Base-by-base conservation (phyloP, 2,113 vertebrate genomes). In the Ophiodon elongatus region DNA sequence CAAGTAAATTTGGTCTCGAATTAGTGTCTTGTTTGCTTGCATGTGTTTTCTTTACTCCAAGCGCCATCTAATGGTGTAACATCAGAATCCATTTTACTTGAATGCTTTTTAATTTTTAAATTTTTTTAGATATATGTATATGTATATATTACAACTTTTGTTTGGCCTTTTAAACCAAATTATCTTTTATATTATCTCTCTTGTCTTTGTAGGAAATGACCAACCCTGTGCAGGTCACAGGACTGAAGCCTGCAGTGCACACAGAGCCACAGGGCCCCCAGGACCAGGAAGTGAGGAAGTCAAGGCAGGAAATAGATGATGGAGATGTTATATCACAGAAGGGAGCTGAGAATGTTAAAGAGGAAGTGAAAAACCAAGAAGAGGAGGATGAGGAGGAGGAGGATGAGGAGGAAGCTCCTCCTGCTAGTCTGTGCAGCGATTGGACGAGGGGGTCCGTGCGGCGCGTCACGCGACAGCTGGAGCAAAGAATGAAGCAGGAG, bases 391-490 rank as follows among this genome's bases (percentile, higher is more conserved):
- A 89, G 4, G 87, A 85, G 50, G 90, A 84, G 27, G 62, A n/a
- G 33, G 33, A 90, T 4, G 90, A 89, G 6, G 88, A 87, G 54
- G 90, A 86, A 25, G 64, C 8, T 4, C n/a, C 52, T 8, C 39
- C 87, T 2, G 43, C 74, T 43, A 27, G 75, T 60, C 86, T 91
- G 19, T 77, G 82, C 86, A 91, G 66, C 37, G 91, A 94, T 56
- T 95, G 93, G 93, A 91, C 88, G 3, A 93, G 96, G 0, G 98
- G 97, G 1, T 98, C 98, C 0, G 98, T 99, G 66, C 95, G 96
- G 9, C 94, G 97, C 27, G 98, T 96, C 92, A 99, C 98, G 1
- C 87, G 96, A 85, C 97, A 99, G 91, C 96, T 99, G 0, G 98
- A 99, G 92, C 97, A 98, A 83, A 95, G 95, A 72, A 88, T 99